Conservation (phyloP, 2,797 vertebrate genomes). For the Epinephelus coioides region DNA sequence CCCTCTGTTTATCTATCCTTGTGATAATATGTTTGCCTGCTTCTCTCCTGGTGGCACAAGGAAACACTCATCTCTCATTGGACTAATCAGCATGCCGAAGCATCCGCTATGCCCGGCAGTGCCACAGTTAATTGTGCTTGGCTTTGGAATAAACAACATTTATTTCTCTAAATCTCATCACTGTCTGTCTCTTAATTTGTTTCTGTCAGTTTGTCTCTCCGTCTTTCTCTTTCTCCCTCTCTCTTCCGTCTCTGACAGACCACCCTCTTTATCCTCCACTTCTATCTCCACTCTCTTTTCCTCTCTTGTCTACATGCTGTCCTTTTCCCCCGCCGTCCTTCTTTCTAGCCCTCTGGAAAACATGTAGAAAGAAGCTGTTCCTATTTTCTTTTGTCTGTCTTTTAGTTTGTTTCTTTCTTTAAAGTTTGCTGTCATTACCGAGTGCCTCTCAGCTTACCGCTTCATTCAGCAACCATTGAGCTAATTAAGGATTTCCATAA, state of each 20-base stretch:
- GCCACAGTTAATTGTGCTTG: constrained; percentile 82
- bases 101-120: constrained; percentile 81
- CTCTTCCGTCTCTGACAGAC: constrained; percentile 16
- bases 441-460: constrained; percentile 73
- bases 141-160: constrained; percentile 82
- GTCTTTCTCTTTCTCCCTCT: background rate
- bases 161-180: constrained; percentile 77
- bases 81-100: constrained; percentile 82
- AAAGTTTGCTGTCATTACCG: constrained; percentile 65
- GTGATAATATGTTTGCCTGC: constrained; percentile 78
- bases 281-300: constrained; percentile 1
- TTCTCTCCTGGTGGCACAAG: constrained; percentile 78
- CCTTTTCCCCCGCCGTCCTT: background rate
- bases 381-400: constrained; percentile 12
- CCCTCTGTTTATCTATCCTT: constrained; percentile 77
- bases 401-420: background rate
- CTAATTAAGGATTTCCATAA: constrained; percentile 86
- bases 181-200: constrained; percentile 72
- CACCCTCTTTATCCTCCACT: background rate
- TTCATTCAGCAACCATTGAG: constrained; percentile 77
- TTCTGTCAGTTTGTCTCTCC: constrained; percentile 59
- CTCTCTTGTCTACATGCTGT: background rate
- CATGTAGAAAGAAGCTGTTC: constrained; percentile 15
- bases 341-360: constrained; percentile 9
- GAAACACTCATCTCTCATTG: constrained; percentile 82